A percentile compares a stretch with the other conserved stretches of the same genome.
phyloP scores from a whole-genome alignment of 35 echinoderm and acorn worm genomes.

The Acanthaster planci region DNA sequence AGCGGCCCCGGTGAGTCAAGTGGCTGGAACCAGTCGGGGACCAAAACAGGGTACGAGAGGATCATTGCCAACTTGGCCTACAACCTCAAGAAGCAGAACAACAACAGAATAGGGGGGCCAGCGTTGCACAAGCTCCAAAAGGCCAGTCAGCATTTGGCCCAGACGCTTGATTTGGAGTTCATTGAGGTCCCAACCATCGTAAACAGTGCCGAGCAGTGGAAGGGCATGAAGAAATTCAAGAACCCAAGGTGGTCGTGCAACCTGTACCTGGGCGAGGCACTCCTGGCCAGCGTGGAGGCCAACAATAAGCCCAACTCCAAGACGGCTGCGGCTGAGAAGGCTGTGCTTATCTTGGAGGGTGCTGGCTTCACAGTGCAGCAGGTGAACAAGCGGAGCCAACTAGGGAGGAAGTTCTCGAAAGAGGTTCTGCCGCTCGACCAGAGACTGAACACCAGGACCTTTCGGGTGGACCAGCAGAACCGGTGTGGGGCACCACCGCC shows the following conservation, averaged over 20 bases:
- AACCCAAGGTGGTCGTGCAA: slow-evolving; percentile 5
- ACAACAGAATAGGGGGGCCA: not conserved
- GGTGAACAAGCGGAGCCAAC: not conserved
- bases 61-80: not conserved
- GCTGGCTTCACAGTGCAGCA: not conserved
- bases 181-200: not conserved
- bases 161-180: not conserved
- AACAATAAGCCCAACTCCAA: not conserved
- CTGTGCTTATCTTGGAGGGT: slow-evolving; percentile 9
- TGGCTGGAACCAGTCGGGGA: not conserved
- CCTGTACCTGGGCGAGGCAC: not conserved
- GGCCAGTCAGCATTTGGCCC: not conserved
- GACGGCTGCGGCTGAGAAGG: slow-evolving; percentile 5
- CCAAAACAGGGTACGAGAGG: not conserved
- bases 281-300: not conserved
- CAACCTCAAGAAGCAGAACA: not conserved
- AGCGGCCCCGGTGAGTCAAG: not conserved
- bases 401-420: not conserved
- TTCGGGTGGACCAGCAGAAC: not conserved
- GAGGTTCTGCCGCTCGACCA: not conserved
- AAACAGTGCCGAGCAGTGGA: not conserved
- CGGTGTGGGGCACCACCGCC: not conserved
- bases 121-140: slow-evolving; percentile 4
- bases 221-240: not conserved
- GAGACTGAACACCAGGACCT: not conserved